Conservation (phyloP, 2,888 invertebrate genomes). For the Eugnorisma glareosa region DNA sequence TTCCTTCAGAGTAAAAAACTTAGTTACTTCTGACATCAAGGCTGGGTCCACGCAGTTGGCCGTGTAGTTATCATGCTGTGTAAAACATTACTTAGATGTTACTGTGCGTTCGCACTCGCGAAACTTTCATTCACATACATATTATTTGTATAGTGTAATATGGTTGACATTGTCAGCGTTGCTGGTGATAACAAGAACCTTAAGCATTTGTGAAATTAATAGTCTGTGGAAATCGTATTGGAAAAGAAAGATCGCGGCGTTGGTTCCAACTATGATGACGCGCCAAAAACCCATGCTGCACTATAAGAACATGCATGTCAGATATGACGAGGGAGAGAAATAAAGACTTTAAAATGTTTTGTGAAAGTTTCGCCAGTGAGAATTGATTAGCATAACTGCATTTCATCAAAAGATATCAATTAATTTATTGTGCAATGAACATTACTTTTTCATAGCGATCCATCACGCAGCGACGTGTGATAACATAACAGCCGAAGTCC, state of each 20-base stretch:
- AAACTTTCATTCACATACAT: not conserved
- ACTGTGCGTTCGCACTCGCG: not conserved
- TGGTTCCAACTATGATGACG: not conserved
- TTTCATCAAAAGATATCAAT: slow-evolving; percentile 2
- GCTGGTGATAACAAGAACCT: too few relatives aligned
- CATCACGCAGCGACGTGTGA: slow-evolving; percentile 84
- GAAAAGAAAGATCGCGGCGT: not conserved
- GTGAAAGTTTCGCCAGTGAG: not conserved
- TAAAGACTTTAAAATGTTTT: not conserved
- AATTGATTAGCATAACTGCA: slow-evolving; percentile 13
- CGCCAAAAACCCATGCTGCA: not conserved
- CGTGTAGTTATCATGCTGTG: slow-evolving; percentile 82
- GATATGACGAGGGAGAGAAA: not conserved
- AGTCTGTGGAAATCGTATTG: not conserved
- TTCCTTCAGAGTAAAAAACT: slow-evolving; percentile 76
- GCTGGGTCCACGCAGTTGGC: slow-evolving; percentile 79
- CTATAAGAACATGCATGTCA: not conserved
- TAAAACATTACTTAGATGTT: slow-evolving; percentile 20
- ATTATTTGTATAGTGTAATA: not conserved
- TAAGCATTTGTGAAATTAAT: not conserved
- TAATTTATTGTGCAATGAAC: not conserved
- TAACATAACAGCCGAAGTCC: slow-evolving; percentile 82
- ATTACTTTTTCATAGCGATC: slow-evolving; percentile 85
- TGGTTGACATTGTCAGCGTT: not conserved
- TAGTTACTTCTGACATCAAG: slow-evolving; percentile 83